phyloP scores from a whole-genome alignment of 2,888 invertebrate genomes.

The Dynastes grantii region DNA sequence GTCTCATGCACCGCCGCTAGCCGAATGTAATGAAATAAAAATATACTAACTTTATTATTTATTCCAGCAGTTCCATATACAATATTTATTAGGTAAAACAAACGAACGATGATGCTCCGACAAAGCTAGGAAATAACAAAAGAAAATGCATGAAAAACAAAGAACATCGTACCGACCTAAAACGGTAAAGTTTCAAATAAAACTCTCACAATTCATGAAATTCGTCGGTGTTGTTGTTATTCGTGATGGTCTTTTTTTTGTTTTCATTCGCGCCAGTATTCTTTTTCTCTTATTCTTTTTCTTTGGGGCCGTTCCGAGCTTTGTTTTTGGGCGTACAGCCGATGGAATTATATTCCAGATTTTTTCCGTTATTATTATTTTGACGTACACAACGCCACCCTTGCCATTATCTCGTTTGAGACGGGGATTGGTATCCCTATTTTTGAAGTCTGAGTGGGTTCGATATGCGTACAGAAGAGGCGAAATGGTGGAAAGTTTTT shows the following conservation, averaged over 20 bases:
- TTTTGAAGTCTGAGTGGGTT: not conserved
- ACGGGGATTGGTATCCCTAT: not conserved
- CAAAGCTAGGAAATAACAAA: not conserved
- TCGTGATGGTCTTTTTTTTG: too few species aligned
- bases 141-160: conserved; percentile 16
- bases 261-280: not conserved
- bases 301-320: not conserved
- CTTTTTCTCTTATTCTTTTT: not conserved
- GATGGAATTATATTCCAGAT: conserved; percentile 20
- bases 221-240: conserved; percentile 3
- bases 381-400: not conserved
- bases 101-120: not conserved
- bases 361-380: conserved; percentile 22
- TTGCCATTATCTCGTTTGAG: not conserved
- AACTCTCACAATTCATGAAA: conserved; percentile 18
- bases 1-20: not conserved
- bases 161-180: not conserved
- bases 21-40: conserved; percentile 29
- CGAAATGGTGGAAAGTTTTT: not conserved
- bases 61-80: conserved; percentile 4
- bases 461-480: not conserved
- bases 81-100: conserved; percentile 21
- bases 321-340: conserved; percentile 5
- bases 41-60: conserved; percentile 10
- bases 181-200: conserved; percentile 17